phyloP scores from a whole-genome alignment of 2,113 vertebrate species.

The Glaucidium brasilianum region DNA sequence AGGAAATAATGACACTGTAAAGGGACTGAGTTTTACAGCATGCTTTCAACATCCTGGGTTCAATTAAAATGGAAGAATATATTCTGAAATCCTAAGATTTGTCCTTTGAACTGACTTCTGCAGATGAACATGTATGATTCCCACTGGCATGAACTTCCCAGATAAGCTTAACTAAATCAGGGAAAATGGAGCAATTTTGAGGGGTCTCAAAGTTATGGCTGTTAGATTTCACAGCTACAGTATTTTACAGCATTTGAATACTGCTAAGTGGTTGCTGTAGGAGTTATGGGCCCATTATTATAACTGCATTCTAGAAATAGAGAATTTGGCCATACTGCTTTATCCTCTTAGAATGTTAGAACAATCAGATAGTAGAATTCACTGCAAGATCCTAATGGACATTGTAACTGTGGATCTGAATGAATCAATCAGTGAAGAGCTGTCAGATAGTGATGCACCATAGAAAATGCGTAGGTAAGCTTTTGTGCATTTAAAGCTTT shows the following conservation, averaged over 20 bases:
- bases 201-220: neutral
- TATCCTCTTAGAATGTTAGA: neutral
- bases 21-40: neutral
- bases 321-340: neutral
- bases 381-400: neutral
- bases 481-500: slow-evolving; percentile 14
- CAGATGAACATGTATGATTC: neutral
- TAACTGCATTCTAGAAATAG: neutral
- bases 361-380: neutral
- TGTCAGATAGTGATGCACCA: neutral
- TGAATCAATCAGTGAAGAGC: neutral
- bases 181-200: neutral
- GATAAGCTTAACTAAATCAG: neutral
- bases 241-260: neutral
- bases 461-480: neutral
- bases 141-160: neutral
- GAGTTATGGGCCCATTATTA: neutral
- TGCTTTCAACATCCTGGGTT: neutral
- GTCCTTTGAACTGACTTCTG: neutral
- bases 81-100: neutral
- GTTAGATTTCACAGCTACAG: neutral
- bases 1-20: neutral
- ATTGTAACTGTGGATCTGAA: neutral
- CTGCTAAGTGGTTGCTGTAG: neutral
- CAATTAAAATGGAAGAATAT: slow-evolving; percentile 13